Evolutionary conservation across 2,113 vertebrate genomes (phyloP), one percentile per base, ranked within the genome.

Genomic region (Cyanoderma ruficeps): DNA sequence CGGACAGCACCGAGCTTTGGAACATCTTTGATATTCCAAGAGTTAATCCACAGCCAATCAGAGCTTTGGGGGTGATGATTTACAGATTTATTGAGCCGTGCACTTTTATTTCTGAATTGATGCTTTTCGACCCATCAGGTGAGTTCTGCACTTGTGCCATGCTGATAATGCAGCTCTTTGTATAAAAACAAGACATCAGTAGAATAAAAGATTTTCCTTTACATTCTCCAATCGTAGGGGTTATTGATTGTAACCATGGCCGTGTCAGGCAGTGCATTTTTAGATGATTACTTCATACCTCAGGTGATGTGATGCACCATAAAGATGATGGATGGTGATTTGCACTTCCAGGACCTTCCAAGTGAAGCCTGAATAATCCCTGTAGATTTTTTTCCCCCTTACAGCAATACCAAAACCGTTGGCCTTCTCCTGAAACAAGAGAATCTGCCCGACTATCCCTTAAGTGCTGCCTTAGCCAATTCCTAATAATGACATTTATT

Each of bases 231-330:
- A 1, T 49, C 1, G 0, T 14, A 27, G 80, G 61, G 65, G 53
- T 60, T 92, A 94, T 94, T 92, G 95, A 94, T 95, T 93, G 82
- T 15, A 64, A 52, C 10, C 2, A 35, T 23, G 89, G 91, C 68
- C 10, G 42, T 44, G 77, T 87, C 93, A 94, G 89, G 89, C 93
- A 64, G 91, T 84, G 83, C 89, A 72, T 96, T 97, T 97, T 92
- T 95, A 91, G 95, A 79, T 94, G 93, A 95, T 96, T 95, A 95
- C 96, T 96, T 95, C 93, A 94, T 95, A 88, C 94, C 91, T 96
- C 93, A 92, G 95, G 95, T 96, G 95, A 93, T 91, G 89, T 4
- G n/a, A 75, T 71, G 83, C 83, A 49, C 89, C 81, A 76, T 93
- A 95, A 96, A 95, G 69, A 75, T 94, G 95, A 96, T 61, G 95